Evolutionary conservation across 2,113 vertebrate genomes (phyloP).

Genomic region (Ploceus nigricollis): DNA sequence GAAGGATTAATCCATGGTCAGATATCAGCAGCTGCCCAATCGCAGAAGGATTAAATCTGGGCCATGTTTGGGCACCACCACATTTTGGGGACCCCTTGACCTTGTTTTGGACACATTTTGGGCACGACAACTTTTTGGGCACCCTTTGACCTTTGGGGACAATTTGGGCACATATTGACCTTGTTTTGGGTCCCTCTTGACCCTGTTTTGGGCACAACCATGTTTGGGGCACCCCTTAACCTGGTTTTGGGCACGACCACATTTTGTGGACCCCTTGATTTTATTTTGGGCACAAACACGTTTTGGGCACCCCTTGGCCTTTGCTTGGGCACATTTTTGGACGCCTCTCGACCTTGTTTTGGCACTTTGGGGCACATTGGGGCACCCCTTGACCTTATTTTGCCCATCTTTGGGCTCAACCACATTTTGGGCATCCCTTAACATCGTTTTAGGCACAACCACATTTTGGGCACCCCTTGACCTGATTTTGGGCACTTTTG

Average conservation of each 20-base stretch:
- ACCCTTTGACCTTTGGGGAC: neutral
- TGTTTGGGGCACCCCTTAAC: neutral
- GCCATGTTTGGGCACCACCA: neutral
- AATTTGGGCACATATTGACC: neutral
- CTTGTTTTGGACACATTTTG: neutral
- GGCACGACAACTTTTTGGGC: neutral
- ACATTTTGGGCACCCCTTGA: neutral
- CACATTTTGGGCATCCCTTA: neutral
- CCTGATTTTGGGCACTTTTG: neutral
- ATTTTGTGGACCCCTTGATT: neutral
- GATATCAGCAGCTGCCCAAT: neutral
- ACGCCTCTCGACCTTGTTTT: fast-evolving
- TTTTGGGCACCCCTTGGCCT: neutral
- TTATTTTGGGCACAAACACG: neutral
- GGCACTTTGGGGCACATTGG: neutral
- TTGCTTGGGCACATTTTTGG: neutral
- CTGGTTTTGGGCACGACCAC: neutral
- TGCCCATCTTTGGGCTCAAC: neutral
- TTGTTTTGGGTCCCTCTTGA: neutral
- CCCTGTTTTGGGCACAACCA: neutral
- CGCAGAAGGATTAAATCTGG: neutral
- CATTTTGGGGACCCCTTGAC: neutral
- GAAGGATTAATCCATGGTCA: neutral
- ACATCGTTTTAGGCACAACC: neutral
- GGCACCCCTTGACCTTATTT: neutral